Conservation (phyloP, 2,797 vertebrate genomes). For the Lycodopsis pacificus region DNA sequence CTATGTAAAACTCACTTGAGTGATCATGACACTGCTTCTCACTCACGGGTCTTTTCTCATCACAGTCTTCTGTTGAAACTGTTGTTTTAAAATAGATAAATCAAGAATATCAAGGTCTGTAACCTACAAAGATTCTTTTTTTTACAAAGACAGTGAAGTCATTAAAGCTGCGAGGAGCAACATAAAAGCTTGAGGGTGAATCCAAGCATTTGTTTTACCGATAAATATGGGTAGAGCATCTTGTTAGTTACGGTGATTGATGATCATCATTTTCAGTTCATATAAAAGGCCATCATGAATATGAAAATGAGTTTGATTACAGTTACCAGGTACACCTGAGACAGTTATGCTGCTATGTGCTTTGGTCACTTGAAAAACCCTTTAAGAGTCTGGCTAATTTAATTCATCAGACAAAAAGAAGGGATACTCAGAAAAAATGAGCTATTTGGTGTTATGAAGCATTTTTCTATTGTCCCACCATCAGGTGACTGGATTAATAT, state of each 20-base stretch:
- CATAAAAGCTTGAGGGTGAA: neutral
- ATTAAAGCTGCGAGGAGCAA: conserved; percentile 4
- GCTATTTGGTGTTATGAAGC: neutral
- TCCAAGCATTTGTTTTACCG: neutral
- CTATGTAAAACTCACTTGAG: conserved; percentile 59
- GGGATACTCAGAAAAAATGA: neutral
- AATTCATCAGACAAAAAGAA: neutral
- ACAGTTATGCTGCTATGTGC: neutral
- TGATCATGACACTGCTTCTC: conserved; percentile 58
- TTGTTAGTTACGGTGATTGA: neutral
- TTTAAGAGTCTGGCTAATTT: neutral
- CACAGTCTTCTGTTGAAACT: conserved; percentile 14
- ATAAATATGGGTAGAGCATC: neutral
- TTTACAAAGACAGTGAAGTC: neutral
- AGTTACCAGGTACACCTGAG: neutral
- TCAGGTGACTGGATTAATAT: neutral
- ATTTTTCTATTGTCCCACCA: neutral
- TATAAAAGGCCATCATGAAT: neutral
- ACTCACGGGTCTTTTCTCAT: conserved; percentile 48
- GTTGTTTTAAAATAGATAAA: conserved; percentile 31
- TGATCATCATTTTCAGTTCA: neutral
- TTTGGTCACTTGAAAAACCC: neutral
- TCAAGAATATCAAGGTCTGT: neutral
- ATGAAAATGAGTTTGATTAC: neutral
- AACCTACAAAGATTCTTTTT: neutral